Percentiles rank a stretch among this genome's conserved stretches.
phyloP scores from a whole-genome alignment of 1,140 invertebrate genomes.

The Macrostomum lignano region DNA sequence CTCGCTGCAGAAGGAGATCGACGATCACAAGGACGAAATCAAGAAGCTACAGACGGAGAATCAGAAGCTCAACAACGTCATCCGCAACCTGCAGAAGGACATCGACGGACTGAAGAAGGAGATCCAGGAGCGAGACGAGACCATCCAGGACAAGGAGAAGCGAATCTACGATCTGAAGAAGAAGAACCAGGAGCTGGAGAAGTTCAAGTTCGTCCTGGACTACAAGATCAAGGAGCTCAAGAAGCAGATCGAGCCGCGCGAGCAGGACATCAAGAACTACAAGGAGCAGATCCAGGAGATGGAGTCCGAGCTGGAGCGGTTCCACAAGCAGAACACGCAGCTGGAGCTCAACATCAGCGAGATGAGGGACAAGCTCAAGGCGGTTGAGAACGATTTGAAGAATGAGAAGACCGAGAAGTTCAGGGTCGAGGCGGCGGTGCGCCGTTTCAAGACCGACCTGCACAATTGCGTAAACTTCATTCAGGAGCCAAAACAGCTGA shows the following conservation, averaged over 20 bases:
- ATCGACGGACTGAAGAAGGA: constrained; percentile 28
- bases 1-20: constrained; percentile 36
- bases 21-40: constrained; percentile 41
- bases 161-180: constrained; percentile 48
- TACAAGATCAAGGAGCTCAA: constrained; percentile 59
- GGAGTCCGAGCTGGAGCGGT: constrained; percentile 39
- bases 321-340: constrained; percentile 36
- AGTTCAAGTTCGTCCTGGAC: constrained; percentile 58
- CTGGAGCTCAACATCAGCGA: constrained; percentile 42
- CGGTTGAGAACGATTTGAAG: constrained; percentile 38
- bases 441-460: constrained; percentile 46
- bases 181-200: constrained; percentile 57
- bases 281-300: constrained; percentile 45
- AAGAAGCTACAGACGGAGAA: constrained; percentile 39
- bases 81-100: constrained; percentile 35
- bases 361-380: constrained; percentile 42
- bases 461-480: constrained; percentile 42
- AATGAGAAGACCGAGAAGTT: constrained; percentile 33
- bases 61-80: constrained; percentile 40
- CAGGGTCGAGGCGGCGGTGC: constrained; percentile 38
- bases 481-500: constrained; percentile 44
- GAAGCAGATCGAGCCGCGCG: constrained; percentile 49
- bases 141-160: constrained; percentile 54
- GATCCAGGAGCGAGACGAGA: constrained; percentile 43
- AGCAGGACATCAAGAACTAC: constrained; percentile 42